Base-by-base conservation (phyloP, 2,888 invertebrate genomes). In the Altica lythri region DNA sequence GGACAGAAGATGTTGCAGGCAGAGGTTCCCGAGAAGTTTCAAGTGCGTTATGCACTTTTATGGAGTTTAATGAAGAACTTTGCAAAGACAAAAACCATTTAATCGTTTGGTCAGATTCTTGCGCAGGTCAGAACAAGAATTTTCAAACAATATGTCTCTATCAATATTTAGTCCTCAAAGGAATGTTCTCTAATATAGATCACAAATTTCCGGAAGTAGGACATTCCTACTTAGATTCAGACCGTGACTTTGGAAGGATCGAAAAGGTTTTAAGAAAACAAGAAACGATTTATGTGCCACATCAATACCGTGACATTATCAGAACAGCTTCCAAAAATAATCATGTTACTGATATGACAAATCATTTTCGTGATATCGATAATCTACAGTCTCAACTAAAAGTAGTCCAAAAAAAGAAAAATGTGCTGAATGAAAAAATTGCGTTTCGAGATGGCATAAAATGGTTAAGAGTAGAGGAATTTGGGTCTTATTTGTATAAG, bases 91-190 rank as follows among this genome's bases (percentile, higher is more conserved):
- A 35, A 14, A 6, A 35, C 13, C 35, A 35, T 13, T 14, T 35
- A 35, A 13, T 35, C 12, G 13, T 35, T 13, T 35, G 35, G 35
- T 35, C 35, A 12, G 35, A 35, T 13, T 35, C 35, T 10, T 35
- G 35, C 35, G 12, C 35, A 10, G 14, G 35, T 13, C 35, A 35
- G 13, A 35, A 35, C 13, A 35, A 35, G 35, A 35, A 35, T 14
- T 35, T 35, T 35, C 35, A 14, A 12, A 35, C 13, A 35, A 13
- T 35, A 10, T 35, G 35, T 13, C 14, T 35, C 12, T 35, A 35
- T 13, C 12, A 35, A 14, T 13, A 35, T 8, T 13, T 35, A 9
- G 16, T 35, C 9, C 9, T 14, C 8, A 35, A 13, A 35, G 35
- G 35, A 10, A 12, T 10, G n/a, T 35, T 35, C 14, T 9, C 8